Evolutionary conservation across 1,140 invertebrate species (phyloP).

Genomic region (Saccostrea echinata): DNA sequence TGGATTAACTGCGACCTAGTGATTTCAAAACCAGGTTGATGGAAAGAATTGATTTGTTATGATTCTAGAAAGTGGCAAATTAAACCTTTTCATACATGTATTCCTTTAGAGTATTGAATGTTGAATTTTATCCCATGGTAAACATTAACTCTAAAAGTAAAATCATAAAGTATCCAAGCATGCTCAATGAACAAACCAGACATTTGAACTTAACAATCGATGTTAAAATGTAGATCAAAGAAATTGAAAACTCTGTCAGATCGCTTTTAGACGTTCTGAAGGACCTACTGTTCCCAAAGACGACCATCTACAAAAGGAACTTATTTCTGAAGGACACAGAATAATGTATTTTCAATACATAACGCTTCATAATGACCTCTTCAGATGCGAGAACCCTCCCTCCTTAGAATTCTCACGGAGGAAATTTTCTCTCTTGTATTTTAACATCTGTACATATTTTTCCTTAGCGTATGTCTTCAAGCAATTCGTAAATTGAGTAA

Average conservation of each 20-base stretch:
- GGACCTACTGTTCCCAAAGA: constrained; percentile 10
- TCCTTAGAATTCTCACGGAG: constrained; percentile 42
- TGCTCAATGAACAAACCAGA: constrained; percentile 7
- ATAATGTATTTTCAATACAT: constrained; percentile 55
- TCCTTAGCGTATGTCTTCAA: constrained; percentile 23
- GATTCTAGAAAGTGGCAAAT: background rate
- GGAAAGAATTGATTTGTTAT: constrained; percentile 30
- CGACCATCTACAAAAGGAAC: background rate
- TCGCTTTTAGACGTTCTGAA: background rate
- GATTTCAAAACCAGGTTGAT: background rate
- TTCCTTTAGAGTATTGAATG: background rate
- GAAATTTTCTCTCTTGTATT: background rate
- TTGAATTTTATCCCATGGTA: background rate
- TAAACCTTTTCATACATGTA: background rate
- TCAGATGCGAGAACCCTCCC: constrained; percentile 35
- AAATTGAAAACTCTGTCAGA: background rate
- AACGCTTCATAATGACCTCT: constrained; percentile 41
- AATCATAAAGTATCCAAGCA: constrained; percentile 1
- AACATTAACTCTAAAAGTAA: background rate
- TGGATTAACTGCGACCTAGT: background rate
- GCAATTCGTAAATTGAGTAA: constrained; percentile 33
- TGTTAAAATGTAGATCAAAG: constrained; percentile 22
- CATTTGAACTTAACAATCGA: background rate
- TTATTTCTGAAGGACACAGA: constrained; percentile 24
- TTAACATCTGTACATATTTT: constrained; percentile 43